phyloP scores from a whole-genome alignment of 2,888 invertebrate species.

The Sesamia inferens region DNA sequence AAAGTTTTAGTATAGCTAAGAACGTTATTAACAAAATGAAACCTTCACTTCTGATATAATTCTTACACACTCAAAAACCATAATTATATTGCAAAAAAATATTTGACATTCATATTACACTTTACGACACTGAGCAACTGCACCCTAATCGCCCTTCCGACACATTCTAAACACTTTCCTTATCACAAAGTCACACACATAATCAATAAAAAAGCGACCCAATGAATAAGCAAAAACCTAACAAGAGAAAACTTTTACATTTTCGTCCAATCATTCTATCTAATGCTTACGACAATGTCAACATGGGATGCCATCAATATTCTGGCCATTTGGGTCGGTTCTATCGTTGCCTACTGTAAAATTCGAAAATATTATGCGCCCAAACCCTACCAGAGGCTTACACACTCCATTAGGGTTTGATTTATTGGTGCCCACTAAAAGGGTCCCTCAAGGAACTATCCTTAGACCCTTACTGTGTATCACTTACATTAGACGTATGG shows the following conservation, averaged over 20 bases:
- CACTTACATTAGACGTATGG: conserved; percentile 86
- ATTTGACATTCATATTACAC: conserved; percentile 2
- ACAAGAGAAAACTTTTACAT: conserved; percentile 42
- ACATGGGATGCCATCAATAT: conserved; percentile 75
- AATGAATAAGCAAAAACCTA: conserved; percentile 54
- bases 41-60: conserved; percentile 8
- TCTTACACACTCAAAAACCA: no score
- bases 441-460: conserved; percentile 85
- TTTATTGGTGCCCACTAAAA: conserved; percentile 87
- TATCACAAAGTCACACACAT: conserved; percentile 49
- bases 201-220: conserved; percentile 47
- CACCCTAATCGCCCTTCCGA: conserved; percentile 13
- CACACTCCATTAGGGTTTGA: conserved; percentile 87
- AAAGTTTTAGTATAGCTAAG: conserved; percentile 9
- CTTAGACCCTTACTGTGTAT: conserved; percentile 82
- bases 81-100: no score
- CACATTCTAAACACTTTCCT: conserved; percentile 29
- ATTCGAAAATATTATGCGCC: conserved; percentile 83
- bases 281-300: conserved; percentile 72
- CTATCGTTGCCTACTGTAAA: conserved; percentile 78
- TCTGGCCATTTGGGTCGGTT: conserved; percentile 70
- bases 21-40: background rate
- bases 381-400: conserved; percentile 77
- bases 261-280: conserved; percentile 67
- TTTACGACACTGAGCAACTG: background rate